phyloP scores from a whole-genome alignment of 2,797 vertebrate species.

The Channallabes apus region DNA sequence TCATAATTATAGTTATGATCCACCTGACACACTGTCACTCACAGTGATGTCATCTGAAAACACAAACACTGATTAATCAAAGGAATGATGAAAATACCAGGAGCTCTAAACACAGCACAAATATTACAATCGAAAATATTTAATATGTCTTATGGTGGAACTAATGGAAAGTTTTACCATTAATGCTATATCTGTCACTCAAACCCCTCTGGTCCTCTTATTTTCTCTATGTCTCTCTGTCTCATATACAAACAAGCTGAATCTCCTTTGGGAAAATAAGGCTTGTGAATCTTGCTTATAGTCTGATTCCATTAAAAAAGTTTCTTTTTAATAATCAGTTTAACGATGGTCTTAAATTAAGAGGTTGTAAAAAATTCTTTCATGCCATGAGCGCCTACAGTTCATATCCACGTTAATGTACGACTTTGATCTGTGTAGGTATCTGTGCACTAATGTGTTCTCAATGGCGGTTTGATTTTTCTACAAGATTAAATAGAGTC shows the following conservation, averaged over 20 bases:
- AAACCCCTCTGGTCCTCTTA: not conserved
- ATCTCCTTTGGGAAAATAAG: constrained; percentile 3
- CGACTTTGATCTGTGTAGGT: constrained; percentile 17
- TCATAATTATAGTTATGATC: not conserved
- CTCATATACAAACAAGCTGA: not conserved
- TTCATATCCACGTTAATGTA: not conserved
- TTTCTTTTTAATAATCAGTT: not conserved
- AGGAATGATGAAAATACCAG: not conserved
- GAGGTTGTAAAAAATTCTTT: not conserved
- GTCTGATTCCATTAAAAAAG: not conserved
- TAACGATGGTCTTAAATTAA: constrained; percentile 4
- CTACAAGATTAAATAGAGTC: not conserved
- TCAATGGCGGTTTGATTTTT: not conserved
- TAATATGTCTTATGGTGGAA: not conserved
- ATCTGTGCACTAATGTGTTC: not conserved
- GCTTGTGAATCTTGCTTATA: constrained; percentile 25
- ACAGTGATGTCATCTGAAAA: not conserved
- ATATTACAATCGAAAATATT: not conserved
- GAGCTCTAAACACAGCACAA: not conserved
- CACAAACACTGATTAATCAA: not conserved
- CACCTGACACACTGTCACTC: not conserved
- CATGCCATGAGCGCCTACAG: not conserved
- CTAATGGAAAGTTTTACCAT: not conserved
- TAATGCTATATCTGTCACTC: not conserved
- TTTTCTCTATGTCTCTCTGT: not conserved